These are phyloP conservation scores for Burhinus bistriatus DNA, from an alignment of 2,113 vertebrate species.

Conservation along the genomic window DNA sequence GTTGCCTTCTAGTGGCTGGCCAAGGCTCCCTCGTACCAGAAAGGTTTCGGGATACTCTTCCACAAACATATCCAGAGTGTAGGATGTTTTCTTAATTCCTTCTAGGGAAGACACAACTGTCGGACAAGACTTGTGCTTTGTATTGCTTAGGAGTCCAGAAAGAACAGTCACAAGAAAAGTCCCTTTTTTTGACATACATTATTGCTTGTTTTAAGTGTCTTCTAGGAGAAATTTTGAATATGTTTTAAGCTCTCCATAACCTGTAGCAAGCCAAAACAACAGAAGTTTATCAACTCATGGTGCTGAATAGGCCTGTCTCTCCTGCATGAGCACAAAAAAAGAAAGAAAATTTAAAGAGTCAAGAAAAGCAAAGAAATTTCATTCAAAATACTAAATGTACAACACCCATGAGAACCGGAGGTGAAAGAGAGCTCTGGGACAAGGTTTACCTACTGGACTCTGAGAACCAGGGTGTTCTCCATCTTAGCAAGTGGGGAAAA, in stretches of 20 bases:
- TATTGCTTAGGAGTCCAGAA: neutral
- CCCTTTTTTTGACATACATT: neutral
- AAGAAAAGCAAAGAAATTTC: neutral
- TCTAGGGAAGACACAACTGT: neutral
- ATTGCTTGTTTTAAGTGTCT: neutral
- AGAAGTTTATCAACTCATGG: neutral
- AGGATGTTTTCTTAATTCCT: neutral
- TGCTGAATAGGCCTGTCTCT: neutral
- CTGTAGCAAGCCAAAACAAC: neutral
- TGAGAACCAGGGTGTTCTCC: neutral
- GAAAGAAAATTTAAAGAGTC: neutral
- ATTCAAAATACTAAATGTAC: neutral
- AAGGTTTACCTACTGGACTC: neutral
- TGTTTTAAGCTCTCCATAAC: neutral
- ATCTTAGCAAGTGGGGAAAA: neutral
- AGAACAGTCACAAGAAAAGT: neutral
- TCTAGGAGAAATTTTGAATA: neutral
- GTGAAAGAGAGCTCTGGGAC: neutral
- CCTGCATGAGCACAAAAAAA: neutral
- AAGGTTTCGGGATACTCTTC: neutral
- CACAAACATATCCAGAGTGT: neutral
- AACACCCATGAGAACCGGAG: neutral
- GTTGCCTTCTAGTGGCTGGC: slow-evolving; percentile 67
- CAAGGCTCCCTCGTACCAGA: neutral
- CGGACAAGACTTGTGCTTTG: neutral